Evolutionary conservation across 2,888 invertebrate species (phyloP).

Genomic region (Ophion ellenae): DNA sequence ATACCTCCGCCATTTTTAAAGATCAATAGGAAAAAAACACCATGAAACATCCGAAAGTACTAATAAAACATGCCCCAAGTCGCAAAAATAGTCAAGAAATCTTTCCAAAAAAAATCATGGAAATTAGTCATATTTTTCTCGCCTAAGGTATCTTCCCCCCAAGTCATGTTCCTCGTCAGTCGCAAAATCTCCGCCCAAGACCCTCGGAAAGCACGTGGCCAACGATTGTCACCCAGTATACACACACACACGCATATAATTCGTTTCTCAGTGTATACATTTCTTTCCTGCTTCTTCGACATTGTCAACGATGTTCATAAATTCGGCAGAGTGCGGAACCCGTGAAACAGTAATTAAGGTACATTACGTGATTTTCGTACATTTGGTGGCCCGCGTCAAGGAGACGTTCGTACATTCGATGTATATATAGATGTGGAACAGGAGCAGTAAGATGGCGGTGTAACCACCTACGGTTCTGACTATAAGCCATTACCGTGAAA

Average conservation of each 20-base stretch:
- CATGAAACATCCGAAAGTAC: too few species aligned
- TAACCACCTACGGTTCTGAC: slow-evolving; percentile 75
- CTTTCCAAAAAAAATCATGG: too few species aligned
- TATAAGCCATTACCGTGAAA: slow-evolving; percentile 81
- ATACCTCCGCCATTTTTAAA: too few species aligned
- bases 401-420: background rate
- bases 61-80: too few species aligned
- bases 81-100: too few species aligned
- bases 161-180: too few species aligned
- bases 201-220: too few species aligned
- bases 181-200: too few species aligned
- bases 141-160: too few species aligned
- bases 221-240: too few species aligned
- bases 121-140: too few species aligned
- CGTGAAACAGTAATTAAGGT: background rate
- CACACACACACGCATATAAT: background rate
- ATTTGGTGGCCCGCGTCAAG: background rate
- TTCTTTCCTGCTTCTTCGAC: background rate
- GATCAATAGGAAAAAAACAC: too few species aligned
- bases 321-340: background rate
- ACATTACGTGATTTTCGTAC: background rate
- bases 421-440: background rate
- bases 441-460: slow-evolving; percentile 66
- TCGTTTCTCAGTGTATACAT: background rate
- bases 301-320: background rate